Evolutionary conservation across 2,797 vertebrate genomes (phyloP).

Genomic region (Cryptoprocta ferox): DNA sequence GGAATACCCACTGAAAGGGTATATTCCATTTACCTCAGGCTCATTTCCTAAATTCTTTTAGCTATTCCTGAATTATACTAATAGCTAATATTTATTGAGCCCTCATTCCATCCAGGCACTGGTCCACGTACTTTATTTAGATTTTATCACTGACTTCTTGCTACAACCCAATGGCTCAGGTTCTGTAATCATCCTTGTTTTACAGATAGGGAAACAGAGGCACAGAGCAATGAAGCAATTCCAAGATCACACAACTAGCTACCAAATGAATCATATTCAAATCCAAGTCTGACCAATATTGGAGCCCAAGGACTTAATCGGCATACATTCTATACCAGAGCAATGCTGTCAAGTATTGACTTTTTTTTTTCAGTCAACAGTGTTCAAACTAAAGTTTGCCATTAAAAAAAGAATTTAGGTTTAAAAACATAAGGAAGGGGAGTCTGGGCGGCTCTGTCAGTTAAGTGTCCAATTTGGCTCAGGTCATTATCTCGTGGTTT

Average conservation of each 20-base stretch:
- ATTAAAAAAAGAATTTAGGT: not conserved
- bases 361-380: not conserved
- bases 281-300: not conserved
- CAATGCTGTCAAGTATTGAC: not conserved
- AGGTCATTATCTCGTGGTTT: no score
- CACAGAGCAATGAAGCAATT: not conserved
- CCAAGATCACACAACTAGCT: not conserved
- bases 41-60: slow-evolving; percentile 33
- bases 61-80: not conserved
- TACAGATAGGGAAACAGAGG: not conserved
- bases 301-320: not conserved
- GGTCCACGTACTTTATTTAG: not conserved
- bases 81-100: not conserved
- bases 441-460: no score
- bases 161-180: not conserved
- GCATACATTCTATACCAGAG: not conserved
- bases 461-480: no score
- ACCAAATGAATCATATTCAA: not conserved
- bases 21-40: not conserved
- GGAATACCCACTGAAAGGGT: not conserved
- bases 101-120: not conserved
- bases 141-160: not conserved
- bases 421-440: slow-evolving; percentile 50
- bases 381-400: not conserved
- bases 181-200: not conserved